Base-by-base conservation (phyloP, 2,797 vertebrate species). In the Ispidina picta region DNA sequence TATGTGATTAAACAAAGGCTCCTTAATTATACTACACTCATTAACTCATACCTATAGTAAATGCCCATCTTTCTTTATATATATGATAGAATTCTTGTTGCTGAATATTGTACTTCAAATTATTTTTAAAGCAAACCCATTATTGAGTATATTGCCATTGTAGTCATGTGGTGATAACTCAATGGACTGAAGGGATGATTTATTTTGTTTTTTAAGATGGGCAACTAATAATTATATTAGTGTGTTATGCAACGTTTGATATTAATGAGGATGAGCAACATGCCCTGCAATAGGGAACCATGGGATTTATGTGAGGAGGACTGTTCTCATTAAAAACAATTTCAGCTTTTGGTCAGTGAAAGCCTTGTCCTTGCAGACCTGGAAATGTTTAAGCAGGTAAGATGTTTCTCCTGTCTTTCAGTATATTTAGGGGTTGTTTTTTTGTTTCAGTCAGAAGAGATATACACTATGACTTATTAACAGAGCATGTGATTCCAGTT, bases 21-120 rank as follows among this genome's bases (percentile, higher is more conserved):
- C 7, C 25, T 92, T 93, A 83, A 91, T 96, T 89, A 74, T 54
- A 43, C 10, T 80, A 18, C 21, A 12, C 8, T 74, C 54, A 78
- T 94, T 92, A 93, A 73, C 49, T 88, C 58, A 76, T 78, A 78
- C 44, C 15, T 94, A 72, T 63, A 90, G 77, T 33, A 91, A 80
- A 91, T 74, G 9, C 7, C 37, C 14, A 63, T 66, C 22, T 81
- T 69, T 75, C 89, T 86, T 77, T 90, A 87, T 86, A 89, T 88
- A 76, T 87, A 31, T 82, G 59, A 83, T 78, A 92, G 29, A 70
- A 83, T 84, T 92, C 28, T 58, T 78, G 58, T 65, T 92, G 44
- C 44, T 85, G 92, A 92, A 82, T 94, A 93, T 58, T 76, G 49
- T 48, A 41, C 18, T 79, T 78, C 4, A n/a, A 83, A 91, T 74